Evolutionary conservation across 2,113 vertebrate species (phyloP).

Genomic region (Neopipo cinnamomea): DNA sequence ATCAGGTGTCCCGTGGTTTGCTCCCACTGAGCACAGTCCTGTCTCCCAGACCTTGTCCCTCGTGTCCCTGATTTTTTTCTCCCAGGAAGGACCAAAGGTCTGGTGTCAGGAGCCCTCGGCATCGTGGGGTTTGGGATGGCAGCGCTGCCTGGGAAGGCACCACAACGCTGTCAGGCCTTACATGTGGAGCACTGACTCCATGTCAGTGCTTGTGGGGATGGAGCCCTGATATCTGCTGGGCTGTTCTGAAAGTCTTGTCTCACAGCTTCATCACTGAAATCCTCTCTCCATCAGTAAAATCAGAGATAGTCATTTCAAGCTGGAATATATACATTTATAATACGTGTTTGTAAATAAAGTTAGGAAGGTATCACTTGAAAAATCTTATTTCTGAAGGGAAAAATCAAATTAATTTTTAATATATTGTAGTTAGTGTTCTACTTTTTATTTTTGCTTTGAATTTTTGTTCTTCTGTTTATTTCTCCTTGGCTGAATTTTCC

Average conservation of each 20-base stretch:
- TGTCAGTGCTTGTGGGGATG: not conserved
- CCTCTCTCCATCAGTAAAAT: not conserved
- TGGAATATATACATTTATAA: not conserved
- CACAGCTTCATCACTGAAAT: not conserved
- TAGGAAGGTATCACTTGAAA: not conserved
- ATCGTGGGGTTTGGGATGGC: not conserved
- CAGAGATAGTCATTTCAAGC: not conserved
- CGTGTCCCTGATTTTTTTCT: not conserved
- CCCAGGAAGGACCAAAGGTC: not conserved
- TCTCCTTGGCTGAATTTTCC: constrained; percentile 9
- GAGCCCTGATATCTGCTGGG: not conserved
- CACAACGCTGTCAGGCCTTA: not conserved
- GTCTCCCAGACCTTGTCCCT: not conserved
- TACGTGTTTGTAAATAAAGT: not conserved
- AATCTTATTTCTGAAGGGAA: not conserved
- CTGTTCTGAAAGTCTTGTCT: not conserved
- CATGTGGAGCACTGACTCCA: not conserved
- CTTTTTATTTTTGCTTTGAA: not conserved
- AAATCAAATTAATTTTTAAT: not conserved
- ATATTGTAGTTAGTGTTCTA: not conserved
- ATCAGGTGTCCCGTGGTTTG: rapidly evolving
- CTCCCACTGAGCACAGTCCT: not conserved
- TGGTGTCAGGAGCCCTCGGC: not conserved
- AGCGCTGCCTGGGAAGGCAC: not conserved
- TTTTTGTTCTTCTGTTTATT: not conserved